phyloP scores from a whole-genome alignment of 2,888 invertebrate species.

The Oasisia sp. region DNA sequence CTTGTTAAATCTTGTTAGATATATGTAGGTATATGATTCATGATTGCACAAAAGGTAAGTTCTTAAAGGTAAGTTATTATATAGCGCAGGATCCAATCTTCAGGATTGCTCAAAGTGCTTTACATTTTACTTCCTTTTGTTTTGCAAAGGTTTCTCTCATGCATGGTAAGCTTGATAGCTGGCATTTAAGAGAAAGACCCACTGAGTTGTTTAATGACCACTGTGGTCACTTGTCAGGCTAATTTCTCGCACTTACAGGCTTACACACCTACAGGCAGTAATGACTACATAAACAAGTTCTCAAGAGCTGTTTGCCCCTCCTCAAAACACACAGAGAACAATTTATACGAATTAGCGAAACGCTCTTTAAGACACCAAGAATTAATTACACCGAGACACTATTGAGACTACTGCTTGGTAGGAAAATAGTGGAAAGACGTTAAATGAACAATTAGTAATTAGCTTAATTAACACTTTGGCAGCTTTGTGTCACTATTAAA shows the following conservation, averaged over 20 bases:
- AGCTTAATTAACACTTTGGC: neutral
- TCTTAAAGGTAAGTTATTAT: no score
- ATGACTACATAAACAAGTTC: neutral
- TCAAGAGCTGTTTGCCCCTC: neutral
- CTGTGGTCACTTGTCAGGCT: neutral
- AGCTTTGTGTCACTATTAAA: neutral
- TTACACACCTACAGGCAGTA: neutral
- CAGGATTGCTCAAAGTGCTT: no score
- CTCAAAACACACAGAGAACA: neutral
- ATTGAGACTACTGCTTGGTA: neutral
- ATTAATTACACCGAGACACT: neutral
- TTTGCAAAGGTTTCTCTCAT: neutral
- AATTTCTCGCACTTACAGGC: neutral
- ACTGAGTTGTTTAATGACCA: neutral
- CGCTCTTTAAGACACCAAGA: neutral
- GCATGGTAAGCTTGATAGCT: neutral
- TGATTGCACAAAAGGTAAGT: no score
- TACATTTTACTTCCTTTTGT: neutral
- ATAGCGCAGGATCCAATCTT: no score
- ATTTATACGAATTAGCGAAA: neutral
- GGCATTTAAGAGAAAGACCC: neutral
- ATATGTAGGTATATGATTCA: neutral
- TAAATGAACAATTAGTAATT: constrained; percentile 5
- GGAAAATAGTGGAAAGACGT: neutral
- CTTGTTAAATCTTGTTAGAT: no score